Evolutionary conservation across 2,113 vertebrate genomes (phyloP), one percentile per base, ranked within the genome.

Genomic region (Gallinago paraguaiae): DNA sequence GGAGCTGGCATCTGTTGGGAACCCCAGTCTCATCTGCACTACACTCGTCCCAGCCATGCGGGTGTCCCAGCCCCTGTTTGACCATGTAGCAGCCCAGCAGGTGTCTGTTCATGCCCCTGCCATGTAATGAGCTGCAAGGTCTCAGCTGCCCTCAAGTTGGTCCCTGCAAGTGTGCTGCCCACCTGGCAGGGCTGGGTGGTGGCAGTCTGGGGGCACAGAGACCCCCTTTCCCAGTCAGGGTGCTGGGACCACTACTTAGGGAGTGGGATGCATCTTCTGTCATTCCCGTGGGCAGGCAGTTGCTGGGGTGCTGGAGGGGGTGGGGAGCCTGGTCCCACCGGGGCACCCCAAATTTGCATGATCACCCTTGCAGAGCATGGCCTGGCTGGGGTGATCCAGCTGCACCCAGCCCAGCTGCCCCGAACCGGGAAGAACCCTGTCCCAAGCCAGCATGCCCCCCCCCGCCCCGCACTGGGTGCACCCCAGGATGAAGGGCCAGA

Each of bases 11-110:
- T 70, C 68, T 19, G 8, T 12, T 5, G 4, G 27, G 48, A 71
- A 7, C 10, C 3, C 2, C 27, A 31, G 10, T 11, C 27, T 51
- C n/a, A 39, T 25, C 48, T 39, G n/a, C 0, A 4, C 24, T 35
- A 13, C 8, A 23, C 45, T 69, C 33, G 17, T 48, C 43, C 67
- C 16, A 3, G 33, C 67, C 24, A 7, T 22, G 35, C 18, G 15
- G 31, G 33, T 11, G 17, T 39, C 18, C 27, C 25, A 15, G 27
- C 8, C 50, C 48, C 35, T 4, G 7, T 37, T 37, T 35, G 48
- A 28, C 48, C 18, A 50, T 22, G 18, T 20, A 7, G 48, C 48
- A 37, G 68, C 68, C 25, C 13, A 20, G n/a, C 3, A 25, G 25
- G 18, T 51, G 68, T 31, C 28, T 39, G 13, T 53, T 39, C 48